phyloP scores from a whole-genome alignment of 2,888 invertebrate species.

The Sabatieria punctata region DNA sequence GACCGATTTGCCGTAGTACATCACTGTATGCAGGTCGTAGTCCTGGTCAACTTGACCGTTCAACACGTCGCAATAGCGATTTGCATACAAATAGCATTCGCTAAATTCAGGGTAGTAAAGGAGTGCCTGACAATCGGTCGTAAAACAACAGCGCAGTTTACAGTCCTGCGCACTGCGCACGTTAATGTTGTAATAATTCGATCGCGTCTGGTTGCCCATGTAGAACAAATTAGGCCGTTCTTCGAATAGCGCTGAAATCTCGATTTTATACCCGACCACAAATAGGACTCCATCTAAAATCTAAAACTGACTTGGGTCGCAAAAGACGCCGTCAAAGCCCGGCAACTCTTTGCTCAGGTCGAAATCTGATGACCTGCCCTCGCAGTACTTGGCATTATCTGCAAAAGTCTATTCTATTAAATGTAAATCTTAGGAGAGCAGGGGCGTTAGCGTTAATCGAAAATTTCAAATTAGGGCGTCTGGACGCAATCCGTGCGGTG shows the following conservation, averaged over 20 bases:
- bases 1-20: constrained; percentile 1
- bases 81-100: not conserved
- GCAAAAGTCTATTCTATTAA: too few relatives aligned
- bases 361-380: too few relatives aligned
- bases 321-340: too few relatives aligned
- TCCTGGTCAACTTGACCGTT: not conserved
- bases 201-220: not conserved
- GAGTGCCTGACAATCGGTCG: not conserved
- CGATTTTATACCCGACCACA: too few relatives aligned
- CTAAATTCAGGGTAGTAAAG: not conserved
- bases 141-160: not conserved
- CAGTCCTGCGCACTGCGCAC: not conserved
- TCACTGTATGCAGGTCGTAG: not conserved
- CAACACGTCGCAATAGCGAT: not conserved
- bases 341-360: too few relatives aligned
- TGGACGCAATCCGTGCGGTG: too few relatives aligned
- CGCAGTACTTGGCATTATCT: too few relatives aligned
- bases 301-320: too few relatives aligned
- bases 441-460: too few relatives aligned
- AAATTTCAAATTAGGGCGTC: too few relatives aligned
- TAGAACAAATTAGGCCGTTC: not conserved
- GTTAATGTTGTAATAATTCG: not conserved
- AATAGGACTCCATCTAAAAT: too few relatives aligned
- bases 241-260: not conserved
- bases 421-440: too few relatives aligned